These are phyloP conservation scores for Stichopus chloronotus DNA, from an alignment of 35 echinoderm and acorn worm genomes.

Conservation along the genomic window DNA sequence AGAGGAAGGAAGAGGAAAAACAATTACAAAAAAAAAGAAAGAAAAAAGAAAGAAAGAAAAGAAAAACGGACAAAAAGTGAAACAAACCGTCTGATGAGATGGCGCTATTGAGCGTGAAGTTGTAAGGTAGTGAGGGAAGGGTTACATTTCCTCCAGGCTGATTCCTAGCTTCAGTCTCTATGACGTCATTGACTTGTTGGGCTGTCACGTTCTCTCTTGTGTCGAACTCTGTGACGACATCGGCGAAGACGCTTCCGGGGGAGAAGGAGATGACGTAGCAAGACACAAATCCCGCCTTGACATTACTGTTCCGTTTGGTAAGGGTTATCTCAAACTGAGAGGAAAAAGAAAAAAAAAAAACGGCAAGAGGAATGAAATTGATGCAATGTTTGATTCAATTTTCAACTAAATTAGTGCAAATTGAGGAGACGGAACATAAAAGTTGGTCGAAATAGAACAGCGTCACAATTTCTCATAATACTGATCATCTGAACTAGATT, in stretches of 20 bases:
- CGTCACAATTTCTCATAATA: too few species aligned
- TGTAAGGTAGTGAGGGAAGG: neutral
- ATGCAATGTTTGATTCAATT: too few species aligned
- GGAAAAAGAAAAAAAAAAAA: neutral
- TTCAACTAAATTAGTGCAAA: too few species aligned
- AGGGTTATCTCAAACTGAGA: conserved; percentile 28
- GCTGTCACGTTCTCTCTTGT: neutral
- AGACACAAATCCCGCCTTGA: neutral
- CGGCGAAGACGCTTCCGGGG: neutral
- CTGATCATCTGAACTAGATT: too few species aligned
- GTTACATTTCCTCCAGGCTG: neutral
- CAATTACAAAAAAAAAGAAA: too few species aligned
- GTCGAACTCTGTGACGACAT: conserved; percentile 22
- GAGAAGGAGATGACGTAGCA: neutral
- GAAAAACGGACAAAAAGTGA: neutral
- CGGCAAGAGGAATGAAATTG: too few species aligned
- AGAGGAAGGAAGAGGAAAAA: too few species aligned
- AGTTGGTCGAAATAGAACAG: too few species aligned
- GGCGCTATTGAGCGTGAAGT: neutral
- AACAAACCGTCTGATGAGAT: neutral
- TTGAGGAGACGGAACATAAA: too few species aligned
- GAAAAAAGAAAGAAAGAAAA: neutral
- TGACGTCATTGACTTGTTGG: neutral
- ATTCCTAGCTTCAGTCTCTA: neutral
- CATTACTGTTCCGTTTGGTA: conserved; percentile 25